These are phyloP conservation scores for Leptobrachium leishanense DNA, from an alignment of 2,113 vertebrate species.

Conservation along the genomic window DNA sequence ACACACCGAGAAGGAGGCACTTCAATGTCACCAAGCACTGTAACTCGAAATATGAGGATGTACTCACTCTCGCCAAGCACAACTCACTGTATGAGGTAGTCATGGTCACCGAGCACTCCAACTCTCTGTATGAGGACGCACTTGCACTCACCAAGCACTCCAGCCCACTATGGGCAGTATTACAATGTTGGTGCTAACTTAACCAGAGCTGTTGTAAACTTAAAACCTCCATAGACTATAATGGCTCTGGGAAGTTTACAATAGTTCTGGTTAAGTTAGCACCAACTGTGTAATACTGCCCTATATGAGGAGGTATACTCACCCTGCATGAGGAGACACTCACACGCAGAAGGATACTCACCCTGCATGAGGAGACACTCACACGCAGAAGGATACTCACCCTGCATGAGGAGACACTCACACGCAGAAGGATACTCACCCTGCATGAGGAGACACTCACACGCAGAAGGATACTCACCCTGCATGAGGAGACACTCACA, in stretches of 20 bases:
- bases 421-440: background rate
- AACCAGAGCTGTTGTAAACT: no score
- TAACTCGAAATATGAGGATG: no score
- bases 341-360: background rate
- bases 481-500: background rate
- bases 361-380: background rate
- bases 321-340: background rate
- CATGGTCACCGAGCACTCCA: background rate
- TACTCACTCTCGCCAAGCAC: no score
- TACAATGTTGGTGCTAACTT: no score
- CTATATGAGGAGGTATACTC: background rate
- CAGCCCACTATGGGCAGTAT: no score
- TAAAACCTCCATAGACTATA: no score
- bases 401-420: background rate
- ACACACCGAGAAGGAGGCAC: no score
- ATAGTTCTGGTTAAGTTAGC: no score
- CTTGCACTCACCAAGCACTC: conserved; percentile 5
- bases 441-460: background rate
- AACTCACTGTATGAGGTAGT: no score
- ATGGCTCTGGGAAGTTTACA: no score
- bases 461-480: background rate
- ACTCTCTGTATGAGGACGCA: background rate
- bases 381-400: background rate
- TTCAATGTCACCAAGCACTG: no score
- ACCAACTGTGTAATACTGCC: background rate